Evolutionary conservation across 2,113 vertebrate genomes (phyloP).

Genomic region (Hyperoodon ampullatus): DNA sequence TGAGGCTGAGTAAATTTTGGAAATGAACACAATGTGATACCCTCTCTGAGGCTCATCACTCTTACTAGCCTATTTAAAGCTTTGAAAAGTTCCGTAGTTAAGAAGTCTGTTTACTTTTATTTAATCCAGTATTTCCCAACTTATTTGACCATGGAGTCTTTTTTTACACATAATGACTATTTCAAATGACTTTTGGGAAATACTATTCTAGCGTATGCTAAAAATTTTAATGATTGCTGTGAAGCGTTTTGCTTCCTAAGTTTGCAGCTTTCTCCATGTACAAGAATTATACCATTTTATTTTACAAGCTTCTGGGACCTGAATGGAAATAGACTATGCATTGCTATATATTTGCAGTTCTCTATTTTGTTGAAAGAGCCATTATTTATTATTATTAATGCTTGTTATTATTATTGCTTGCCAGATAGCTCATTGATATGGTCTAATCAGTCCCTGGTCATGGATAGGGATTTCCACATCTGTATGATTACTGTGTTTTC

Average conservation of each 20-base stretch:
- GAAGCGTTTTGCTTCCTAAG: background rate
- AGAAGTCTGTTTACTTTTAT: slow-evolving; percentile 35
- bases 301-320: background rate
- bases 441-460: background rate
- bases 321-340: background rate
- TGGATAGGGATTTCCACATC: slow-evolving; percentile 17
- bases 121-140: background rate
- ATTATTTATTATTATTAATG: background rate
- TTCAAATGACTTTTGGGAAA: slow-evolving; percentile 5
- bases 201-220: background rate
- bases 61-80: background rate
- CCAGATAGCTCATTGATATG: slow-evolving; percentile 14
- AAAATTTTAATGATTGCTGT: background rate
- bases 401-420: background rate
- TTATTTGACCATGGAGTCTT: background rate
- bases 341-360: background rate
- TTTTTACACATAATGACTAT: background rate
- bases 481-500: slow-evolving; percentile 30
- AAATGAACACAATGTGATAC: background rate
- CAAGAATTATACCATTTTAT: slow-evolving; percentile 2
- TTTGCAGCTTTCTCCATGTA: background rate
- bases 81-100: background rate
- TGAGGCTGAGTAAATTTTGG: background rate
- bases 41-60: background rate
- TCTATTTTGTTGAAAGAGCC: slow-evolving; percentile 1